Conservation (phyloP, 2,797 vertebrate genomes). For the Rhadinocentrus ornatus region DNA sequence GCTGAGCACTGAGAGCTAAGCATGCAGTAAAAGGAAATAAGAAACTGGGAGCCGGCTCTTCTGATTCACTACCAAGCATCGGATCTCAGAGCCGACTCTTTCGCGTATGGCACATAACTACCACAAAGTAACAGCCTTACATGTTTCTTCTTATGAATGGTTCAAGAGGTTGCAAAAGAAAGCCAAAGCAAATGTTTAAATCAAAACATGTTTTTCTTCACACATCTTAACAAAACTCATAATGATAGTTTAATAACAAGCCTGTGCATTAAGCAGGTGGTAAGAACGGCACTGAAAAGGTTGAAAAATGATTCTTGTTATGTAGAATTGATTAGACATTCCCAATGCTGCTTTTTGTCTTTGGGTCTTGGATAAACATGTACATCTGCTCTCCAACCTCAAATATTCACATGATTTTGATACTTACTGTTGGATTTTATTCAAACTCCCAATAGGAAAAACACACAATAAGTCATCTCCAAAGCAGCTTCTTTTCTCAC, state of each 20-base stretch:
- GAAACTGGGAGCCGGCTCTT: too few species aligned
- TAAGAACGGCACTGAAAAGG: too few species aligned
- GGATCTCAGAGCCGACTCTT: too few species aligned
- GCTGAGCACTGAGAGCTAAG: too few species aligned
- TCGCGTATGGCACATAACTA: too few species aligned
- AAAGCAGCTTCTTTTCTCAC: conserved; percentile 4
- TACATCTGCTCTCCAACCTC: conserved; percentile 4
- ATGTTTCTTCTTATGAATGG: neutral
- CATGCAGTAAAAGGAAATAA: too few species aligned
- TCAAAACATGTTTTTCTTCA: conserved; percentile 1
- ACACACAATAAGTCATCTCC: too few species aligned
- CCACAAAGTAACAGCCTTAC: conserved; percentile 1
- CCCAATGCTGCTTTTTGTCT: neutral
- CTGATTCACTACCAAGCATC: too few species aligned
- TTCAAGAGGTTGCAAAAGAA: conserved; percentile 1
- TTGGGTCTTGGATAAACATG: conserved; percentile 1
- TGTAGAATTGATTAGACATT: neutral
- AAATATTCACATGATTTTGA: conserved; percentile 1
- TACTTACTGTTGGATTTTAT: neutral
- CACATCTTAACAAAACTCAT: neutral
- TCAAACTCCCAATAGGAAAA: too few species aligned
- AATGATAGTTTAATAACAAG: neutral
- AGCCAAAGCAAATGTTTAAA: neutral
- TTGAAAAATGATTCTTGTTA: neutral
- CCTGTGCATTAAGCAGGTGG: too few species aligned